These are phyloP conservation scores for Marmota monax DNA, from an alignment of 2,113 vertebrate species.

Conservation along the genomic window DNA sequence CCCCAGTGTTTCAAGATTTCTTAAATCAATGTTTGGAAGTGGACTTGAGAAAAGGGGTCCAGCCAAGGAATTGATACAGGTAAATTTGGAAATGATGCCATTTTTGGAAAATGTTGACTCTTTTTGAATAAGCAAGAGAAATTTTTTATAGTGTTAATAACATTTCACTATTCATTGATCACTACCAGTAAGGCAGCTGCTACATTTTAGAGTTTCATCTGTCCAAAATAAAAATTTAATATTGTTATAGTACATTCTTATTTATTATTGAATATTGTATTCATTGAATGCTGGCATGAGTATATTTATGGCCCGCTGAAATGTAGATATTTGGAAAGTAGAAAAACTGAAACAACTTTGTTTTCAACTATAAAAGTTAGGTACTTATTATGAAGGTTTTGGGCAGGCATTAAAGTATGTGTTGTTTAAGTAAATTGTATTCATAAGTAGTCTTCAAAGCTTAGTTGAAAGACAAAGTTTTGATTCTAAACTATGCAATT, in stretches of 20 bases:
- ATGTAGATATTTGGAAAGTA: too few relatives aligned
- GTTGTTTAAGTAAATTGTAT: not conserved
- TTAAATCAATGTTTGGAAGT: constrained; percentile 98
- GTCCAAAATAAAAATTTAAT: not conserved
- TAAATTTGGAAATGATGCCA: too few relatives aligned
- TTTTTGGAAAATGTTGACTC: not conserved
- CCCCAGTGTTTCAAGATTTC: constrained; percentile 97
- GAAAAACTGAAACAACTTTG: too few relatives aligned
- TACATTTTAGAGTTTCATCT: constrained; percentile 3
- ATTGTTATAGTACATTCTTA: not conserved
- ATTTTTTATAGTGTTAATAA: not conserved
- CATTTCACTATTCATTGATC: not conserved
- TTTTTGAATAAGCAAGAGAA: not conserved
- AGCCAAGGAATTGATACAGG: constrained; percentile 84
- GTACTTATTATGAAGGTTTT: too few relatives aligned
- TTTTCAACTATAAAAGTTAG: too few relatives aligned
- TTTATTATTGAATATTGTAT: too few relatives aligned
- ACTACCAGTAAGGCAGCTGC: not conserved
- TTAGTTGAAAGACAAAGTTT: constrained; percentile 67
- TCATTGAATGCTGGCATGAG: too few relatives aligned
- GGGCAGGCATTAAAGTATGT: not conserved
- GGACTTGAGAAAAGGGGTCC: constrained; percentile 98
- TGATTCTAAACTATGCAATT: too few relatives aligned
- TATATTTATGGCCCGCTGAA: too few relatives aligned
- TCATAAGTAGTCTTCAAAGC: not conserved